These are phyloP conservation scores for Coptodon rendalli DNA, from an alignment of 2,113 vertebrate genomes.

Conservation along the genomic window DNA sequence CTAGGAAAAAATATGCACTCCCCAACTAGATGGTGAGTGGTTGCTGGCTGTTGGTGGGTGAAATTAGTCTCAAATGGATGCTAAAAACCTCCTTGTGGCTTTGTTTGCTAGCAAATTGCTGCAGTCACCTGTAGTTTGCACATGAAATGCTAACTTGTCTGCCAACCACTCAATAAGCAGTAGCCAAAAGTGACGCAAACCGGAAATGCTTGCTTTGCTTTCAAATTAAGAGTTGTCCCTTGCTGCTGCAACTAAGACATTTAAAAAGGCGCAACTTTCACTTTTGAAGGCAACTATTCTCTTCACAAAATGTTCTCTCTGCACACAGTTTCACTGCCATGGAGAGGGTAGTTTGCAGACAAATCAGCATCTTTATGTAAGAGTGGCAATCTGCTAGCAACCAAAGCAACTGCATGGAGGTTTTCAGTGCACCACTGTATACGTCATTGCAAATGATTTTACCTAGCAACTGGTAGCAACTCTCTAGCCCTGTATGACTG, in stretches of 20 bases:
- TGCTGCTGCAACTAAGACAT: background rate
- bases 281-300: background rate
- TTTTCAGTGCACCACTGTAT: background rate
- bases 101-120: background rate
- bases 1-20: background rate
- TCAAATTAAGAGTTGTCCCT: background rate
- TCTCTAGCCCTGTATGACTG: background rate
- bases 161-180: background rate
- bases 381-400: background rate
- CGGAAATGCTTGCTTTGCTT: background rate
- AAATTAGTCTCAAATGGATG: background rate
- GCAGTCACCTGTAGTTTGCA: background rate
- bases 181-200: background rate
- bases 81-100: background rate
- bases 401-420: background rate
- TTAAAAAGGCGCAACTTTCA: background rate
- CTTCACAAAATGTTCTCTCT: background rate
- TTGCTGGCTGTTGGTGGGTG: background rate
- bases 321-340: background rate
- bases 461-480: background rate
- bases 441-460: background rate
- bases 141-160: background rate
- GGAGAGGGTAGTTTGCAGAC: background rate
- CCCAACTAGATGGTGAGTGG: background rate
- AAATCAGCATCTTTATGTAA: background rate